Evolutionary conservation across 2,888 invertebrate genomes (phyloP), one percentile per base, ranked within the genome.

Genomic region (Apamea monoglypha): DNA sequence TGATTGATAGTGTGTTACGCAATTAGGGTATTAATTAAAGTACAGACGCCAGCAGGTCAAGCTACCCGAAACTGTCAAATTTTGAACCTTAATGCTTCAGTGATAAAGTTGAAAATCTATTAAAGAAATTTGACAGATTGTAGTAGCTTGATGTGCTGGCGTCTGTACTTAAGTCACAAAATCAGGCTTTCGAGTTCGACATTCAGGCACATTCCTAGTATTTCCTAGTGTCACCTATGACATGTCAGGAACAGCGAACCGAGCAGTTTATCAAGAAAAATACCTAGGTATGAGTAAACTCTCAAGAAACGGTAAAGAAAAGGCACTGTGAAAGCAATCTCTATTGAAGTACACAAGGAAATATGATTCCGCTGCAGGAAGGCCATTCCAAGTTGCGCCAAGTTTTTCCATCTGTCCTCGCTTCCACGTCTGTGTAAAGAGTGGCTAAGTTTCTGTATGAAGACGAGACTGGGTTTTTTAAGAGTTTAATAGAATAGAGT

Each of bases 331-430:
- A 56, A 73, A 76, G 36, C 59, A 80, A 84, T 84, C 53, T 83
- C 2, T 47, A n/a, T 56, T 56, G 64, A 69, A 83, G 75, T 61
- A 61, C 64, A 59, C 69, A 29, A 72, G 47, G 72, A 82, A 76
- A 76, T 74, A 72, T 67, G 67, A 82, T 59, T 70, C 8, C 8
- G 44, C 29, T 61, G 73, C 63, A 53, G 63, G 80, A 53, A 74
- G 63, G 71, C 76, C 71, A 71, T 76, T 74, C 40, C 32, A 64
- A 82, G 74, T 72, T 69, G n/a, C 59, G 44, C 36, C 50, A 87
- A 87, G 87, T 85, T 85, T 83, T 74, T 78, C 74, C 80, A 80
- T 87, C 77, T 29, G 53, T 29, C 63, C 67, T 47, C 71, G 36
- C 61, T 7, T 61, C 36, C 32, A 10, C 36, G 25, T 63, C 44